A percentile compares a stretch with the other conserved stretches of the same genome.
phyloP scores from a whole-genome alignment of 2,888 invertebrate species.

The Apodemia duryi region DNA sequence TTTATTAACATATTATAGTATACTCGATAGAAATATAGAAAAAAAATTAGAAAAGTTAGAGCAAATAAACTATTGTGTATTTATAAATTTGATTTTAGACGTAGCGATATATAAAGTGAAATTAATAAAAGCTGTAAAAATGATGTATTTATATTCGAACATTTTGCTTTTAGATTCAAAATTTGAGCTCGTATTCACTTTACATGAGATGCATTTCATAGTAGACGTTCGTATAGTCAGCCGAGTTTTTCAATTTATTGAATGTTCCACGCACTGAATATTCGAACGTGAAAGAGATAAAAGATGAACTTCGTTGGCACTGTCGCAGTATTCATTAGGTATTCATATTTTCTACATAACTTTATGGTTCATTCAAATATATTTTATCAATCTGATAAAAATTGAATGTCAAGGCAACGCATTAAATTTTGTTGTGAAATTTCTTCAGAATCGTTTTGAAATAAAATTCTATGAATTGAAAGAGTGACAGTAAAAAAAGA shows the following conservation, averaged over 20 bases:
- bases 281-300: slow-evolving; percentile 7
- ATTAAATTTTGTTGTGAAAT: too few species aligned
- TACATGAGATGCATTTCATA: slow-evolving; percentile 16
- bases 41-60: too few species aligned
- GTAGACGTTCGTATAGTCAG: slow-evolving; percentile 7
- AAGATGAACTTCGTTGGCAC: slow-evolving; percentile 2
- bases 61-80: too few species aligned
- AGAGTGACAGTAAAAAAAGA: too few species aligned
- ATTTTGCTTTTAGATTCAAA: background rate
- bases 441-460: too few species aligned
- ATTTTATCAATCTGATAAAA: too few species aligned
- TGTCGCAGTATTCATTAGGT: background rate
- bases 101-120: background rate
- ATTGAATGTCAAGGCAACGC: too few species aligned
- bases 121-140: background rate
- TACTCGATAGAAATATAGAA: too few species aligned
- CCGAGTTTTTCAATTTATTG: slow-evolving; percentile 21
- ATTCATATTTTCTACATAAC: background rate
- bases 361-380: background rate
- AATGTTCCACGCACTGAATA: slow-evolving; percentile 16
- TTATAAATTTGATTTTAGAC: too few species aligned
- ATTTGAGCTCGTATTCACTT: slow-evolving; percentile 12
- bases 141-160: background rate
- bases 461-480: too few species aligned
- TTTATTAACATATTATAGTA: too few species aligned